A percentile compares a stretch with the other conserved stretches of the same genome.
Evolutionary conservation across 1,140 invertebrate genomes (phyloP).

Genomic region (Drosophila lini): DNA sequence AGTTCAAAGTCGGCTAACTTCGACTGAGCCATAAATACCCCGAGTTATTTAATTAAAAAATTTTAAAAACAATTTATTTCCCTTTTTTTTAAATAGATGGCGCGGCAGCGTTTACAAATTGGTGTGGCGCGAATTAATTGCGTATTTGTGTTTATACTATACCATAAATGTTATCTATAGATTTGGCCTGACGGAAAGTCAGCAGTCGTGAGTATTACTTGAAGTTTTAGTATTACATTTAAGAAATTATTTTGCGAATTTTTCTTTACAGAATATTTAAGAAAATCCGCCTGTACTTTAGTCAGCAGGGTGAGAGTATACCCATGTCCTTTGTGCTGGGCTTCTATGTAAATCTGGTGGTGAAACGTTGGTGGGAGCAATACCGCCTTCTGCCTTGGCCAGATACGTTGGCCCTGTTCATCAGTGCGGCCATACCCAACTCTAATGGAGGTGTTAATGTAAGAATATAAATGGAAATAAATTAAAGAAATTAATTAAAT

Average conservation of each 20-base stretch:
- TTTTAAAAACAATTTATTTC: slow-evolving; percentile 2
- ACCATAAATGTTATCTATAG: slow-evolving; percentile 95
- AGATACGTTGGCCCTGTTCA: slow-evolving; percentile 94
- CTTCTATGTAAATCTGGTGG: slow-evolving; percentile 96
- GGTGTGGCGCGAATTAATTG: slow-evolving; percentile 96
- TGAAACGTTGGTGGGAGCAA: slow-evolving; percentile 96
- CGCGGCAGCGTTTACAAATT: slow-evolving; percentile 98
- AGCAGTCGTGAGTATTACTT: slow-evolving; percentile 90
- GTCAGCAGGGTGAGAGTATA: slow-evolving; percentile 92
- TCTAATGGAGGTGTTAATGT: slow-evolving; percentile 89
- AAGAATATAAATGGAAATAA: slow-evolving; percentile 83
- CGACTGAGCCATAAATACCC: slow-evolving; percentile 22
- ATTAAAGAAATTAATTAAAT: not conserved
- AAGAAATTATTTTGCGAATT: too few relatives aligned
- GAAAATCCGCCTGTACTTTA: slow-evolving; percentile 91
- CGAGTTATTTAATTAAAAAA: slow-evolving; percentile 11
- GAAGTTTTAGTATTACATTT: not conserved
- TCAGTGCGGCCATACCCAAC: slow-evolving; percentile 93
- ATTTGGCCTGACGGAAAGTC: slow-evolving; percentile 91
- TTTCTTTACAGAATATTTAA: slow-evolving; percentile 89
- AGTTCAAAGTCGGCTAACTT: slow-evolving; percentile 28
- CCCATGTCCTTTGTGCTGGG: slow-evolving; percentile 97
- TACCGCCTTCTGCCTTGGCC: slow-evolving; percentile 96
- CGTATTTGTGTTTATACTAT: slow-evolving; percentile 94
- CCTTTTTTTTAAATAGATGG: slow-evolving; percentile 89